Percentiles rank a stretch among this genome's conserved stretches.
Evolutionary conservation across 2,113 vertebrate species (phyloP).

Genomic region (Lampris incognitus): DNA sequence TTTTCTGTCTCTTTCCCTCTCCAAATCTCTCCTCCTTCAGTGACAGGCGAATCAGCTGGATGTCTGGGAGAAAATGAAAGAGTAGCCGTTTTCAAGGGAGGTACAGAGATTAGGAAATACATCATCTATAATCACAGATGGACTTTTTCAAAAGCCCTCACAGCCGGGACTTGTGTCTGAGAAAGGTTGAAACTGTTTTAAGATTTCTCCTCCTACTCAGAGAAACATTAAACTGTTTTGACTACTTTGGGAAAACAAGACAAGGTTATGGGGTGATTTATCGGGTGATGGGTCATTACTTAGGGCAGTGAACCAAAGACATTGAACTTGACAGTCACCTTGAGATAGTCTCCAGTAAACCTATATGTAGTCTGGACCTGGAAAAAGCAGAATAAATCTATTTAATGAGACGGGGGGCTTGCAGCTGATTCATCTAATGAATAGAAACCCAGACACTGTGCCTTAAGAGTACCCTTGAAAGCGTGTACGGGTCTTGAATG

Average conservation of each 20-base stretch:
- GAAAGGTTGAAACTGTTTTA: background rate
- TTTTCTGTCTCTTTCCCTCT: background rate
- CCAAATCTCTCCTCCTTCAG: background rate
- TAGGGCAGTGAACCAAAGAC: background rate
- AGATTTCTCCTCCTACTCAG: constrained; percentile 11
- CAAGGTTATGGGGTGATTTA: constrained; percentile 44
- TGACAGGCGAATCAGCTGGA: constrained; percentile 28
- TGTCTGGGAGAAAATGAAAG: constrained; percentile 43
- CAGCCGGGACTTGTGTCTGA: constrained; percentile 15
- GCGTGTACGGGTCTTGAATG: constrained; percentile 52
- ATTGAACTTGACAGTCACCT: constrained; percentile 27
- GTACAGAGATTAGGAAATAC: constrained; percentile 29
- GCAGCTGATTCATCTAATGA: constrained; percentile 50
- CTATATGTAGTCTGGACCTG: background rate
- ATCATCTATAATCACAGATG: constrained; percentile 37
- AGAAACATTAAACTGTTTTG: constrained; percentile 52
- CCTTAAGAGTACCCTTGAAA: constrained; percentile 51
- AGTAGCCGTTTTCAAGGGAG: constrained; percentile 22
- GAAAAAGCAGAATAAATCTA: constrained; percentile 44
- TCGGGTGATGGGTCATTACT: constrained; percentile 13
- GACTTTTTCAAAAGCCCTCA: constrained; percentile 30
- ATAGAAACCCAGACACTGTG: constrained; percentile 32
- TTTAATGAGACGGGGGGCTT: constrained; percentile 53
- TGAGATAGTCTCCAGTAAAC: constrained; percentile 23
- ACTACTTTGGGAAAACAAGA: constrained; percentile 50